These are phyloP conservation scores for Oostethus manadensis DNA, from an alignment of 2,113 vertebrate genomes.

Conservation along the genomic window DNA sequence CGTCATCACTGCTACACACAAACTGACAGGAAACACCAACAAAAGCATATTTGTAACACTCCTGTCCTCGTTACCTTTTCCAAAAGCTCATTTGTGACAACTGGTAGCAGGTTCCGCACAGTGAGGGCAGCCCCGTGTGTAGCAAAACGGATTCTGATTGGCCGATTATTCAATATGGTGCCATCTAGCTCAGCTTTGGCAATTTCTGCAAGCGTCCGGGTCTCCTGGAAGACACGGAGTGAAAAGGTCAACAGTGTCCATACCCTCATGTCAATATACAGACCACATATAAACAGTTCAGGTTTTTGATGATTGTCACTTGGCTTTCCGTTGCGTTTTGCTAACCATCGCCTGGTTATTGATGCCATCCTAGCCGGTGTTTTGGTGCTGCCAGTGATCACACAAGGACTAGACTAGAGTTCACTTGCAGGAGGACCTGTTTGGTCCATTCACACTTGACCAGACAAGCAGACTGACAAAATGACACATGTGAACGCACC, in stretches of 20 bases:
- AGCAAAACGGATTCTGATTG: slow-evolving; percentile 89
- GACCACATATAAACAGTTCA: background rate
- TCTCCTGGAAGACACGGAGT: slow-evolving; percentile 78
- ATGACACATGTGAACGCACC: too few species aligned
- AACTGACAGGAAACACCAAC: background rate
- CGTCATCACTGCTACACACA: background rate
- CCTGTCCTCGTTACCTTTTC: slow-evolving; percentile 71
- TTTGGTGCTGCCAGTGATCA: too few species aligned
- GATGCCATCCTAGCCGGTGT: too few species aligned
- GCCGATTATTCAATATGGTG: slow-evolving; percentile 84
- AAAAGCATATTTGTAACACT: background rate
- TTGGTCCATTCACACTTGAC: too few species aligned
- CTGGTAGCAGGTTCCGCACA: slow-evolving; percentile 89
- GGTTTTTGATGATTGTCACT: background rate
- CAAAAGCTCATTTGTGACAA: slow-evolving; percentile 93
- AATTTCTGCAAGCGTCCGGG: slow-evolving; percentile 91
- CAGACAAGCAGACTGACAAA: too few species aligned
- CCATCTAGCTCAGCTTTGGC: slow-evolving; percentile 95
- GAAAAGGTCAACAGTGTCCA: background rate
- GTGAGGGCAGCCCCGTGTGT: slow-evolving; percentile 88
- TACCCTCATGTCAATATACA: background rate
- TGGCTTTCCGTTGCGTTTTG: too few species aligned
- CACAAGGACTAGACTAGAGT: too few species aligned
- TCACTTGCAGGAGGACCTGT: too few species aligned
- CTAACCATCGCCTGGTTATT: too few species aligned